Evolutionary conservation across 2,113 vertebrate genomes (phyloP).

Genomic region (Aspidoscelis tigris): DNA sequence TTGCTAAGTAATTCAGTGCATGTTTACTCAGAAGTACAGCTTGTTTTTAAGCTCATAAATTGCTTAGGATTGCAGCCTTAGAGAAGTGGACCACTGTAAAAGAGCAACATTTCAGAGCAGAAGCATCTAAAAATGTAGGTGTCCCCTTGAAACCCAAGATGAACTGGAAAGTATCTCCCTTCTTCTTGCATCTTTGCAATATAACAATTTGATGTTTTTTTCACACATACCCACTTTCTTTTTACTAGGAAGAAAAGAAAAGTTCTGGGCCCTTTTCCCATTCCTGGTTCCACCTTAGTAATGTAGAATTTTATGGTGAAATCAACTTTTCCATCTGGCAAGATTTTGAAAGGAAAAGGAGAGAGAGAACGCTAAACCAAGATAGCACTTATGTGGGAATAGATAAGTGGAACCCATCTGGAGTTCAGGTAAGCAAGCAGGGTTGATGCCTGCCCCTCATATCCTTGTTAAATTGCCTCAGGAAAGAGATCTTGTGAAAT

Average conservation of each 20-base stretch:
- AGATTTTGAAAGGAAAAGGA: constrained; percentile 25
- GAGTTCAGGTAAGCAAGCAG: constrained; percentile 36
- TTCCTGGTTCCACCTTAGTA: not conserved
- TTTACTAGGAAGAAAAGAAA: not conserved
- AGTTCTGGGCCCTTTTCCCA: not conserved
- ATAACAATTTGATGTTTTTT: too few species aligned
- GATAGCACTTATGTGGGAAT: constrained; percentile 4
- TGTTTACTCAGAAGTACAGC: not conserved
- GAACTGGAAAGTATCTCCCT: not conserved
- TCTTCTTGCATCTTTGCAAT: too few species aligned
- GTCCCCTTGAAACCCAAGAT: not conserved
- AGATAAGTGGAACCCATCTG: constrained; percentile 14
- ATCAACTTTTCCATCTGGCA: constrained; percentile 34
- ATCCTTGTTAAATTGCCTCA: constrained; percentile 54
- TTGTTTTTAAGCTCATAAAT: too few species aligned
- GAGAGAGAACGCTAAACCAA: accelerated
- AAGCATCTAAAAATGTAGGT: not conserved
- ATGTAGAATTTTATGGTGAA: not conserved
- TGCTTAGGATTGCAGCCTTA: too few species aligned
- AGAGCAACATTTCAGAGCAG: too few species aligned
- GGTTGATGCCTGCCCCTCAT: constrained; percentile 23
- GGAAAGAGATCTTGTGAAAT: constrained; percentile 58
- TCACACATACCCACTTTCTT: too few species aligned
- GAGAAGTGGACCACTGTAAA: too few species aligned
- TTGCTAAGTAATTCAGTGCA: not conserved